Percentiles rank a stretch among this genome's conserved stretches.
These are phyloP conservation scores for Azorinus chamasolen DNA, from an alignment of 2,888 invertebrate genomes.

Conservation along the genomic window DNA sequence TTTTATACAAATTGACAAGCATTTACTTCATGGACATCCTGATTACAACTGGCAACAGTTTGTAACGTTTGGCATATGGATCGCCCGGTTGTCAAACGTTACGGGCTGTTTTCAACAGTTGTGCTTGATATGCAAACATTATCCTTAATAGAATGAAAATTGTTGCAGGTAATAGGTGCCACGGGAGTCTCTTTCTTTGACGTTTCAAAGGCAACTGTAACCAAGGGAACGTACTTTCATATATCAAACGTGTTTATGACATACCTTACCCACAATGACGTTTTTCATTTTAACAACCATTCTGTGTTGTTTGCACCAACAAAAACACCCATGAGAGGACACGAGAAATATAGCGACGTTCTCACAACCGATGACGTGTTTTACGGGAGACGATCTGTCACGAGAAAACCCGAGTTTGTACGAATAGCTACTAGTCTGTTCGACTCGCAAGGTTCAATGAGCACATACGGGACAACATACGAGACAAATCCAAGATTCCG, in stretches of 20 bases:
- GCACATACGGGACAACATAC: constrained; percentile 65
- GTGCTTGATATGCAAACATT: no score
- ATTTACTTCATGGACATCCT: no score
- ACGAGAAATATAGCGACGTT: constrained; percentile 67
- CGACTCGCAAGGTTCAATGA: constrained; percentile 60
- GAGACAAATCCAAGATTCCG: constrained; percentile 67
- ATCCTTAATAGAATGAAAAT: no score
- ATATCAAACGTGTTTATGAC: constrained; percentile 64
- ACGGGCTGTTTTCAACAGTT: no score
- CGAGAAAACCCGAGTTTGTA: constrained; percentile 68
- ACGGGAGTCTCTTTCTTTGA: constrained; percentile 70
- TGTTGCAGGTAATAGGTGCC: constrained; percentile 70
- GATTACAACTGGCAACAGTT: no score
- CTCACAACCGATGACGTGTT: constrained; percentile 69
- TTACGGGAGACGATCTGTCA: constrained; percentile 12
- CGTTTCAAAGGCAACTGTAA: constrained; percentile 50
- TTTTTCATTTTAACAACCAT: constrained; percentile 56
- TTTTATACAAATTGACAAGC: no score
- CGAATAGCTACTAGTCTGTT: constrained; percentile 71
- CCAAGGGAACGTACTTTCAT: constrained; percentile 45
- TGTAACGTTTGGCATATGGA: no score
- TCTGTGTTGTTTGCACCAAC: constrained; percentile 57
- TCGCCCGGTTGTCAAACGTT: no score
- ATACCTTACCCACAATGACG: constrained; percentile 73
- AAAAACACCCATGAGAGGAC: constrained; percentile 65